Conservation (phyloP, 92 coral and sea anemone genomes). For the Porites lobata region DNA sequence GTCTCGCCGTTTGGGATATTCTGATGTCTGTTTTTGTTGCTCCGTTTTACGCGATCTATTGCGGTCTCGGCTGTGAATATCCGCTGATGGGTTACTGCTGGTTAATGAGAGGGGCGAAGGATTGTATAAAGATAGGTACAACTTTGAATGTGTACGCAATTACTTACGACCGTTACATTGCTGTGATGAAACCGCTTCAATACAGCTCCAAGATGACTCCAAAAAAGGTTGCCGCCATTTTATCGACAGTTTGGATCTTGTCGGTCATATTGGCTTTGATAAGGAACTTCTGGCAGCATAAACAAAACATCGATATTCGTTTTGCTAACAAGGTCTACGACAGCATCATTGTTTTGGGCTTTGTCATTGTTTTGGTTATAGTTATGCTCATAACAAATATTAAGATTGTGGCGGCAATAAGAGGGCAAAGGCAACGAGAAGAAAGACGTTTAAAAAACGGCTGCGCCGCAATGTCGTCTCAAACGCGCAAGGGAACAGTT, state of each 20-base stretch:
- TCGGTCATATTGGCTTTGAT: constrained; percentile 62
- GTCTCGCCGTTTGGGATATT: constrained; percentile 65
- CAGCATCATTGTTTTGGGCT: constrained; percentile 28
- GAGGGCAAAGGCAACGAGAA: constrained; percentile 29
- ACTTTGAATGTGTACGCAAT: constrained; percentile 68
- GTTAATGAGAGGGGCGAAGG: constrained; percentile 71
- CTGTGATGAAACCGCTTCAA: constrained; percentile 61
- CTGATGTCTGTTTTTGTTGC: constrained; percentile 61
- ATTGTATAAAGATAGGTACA: constrained; percentile 54
- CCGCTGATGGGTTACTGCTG: constrained; percentile 46
- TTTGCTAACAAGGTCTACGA: constrained; percentile 36
- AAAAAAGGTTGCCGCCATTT: constrained; percentile 41
- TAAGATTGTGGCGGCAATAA: constrained; percentile 32
- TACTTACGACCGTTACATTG: constrained; percentile 71
- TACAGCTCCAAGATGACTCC: constrained; percentile 59
- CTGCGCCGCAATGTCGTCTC: background rate
- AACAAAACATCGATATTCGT: background rate
- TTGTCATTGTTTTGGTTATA: constrained; percentile 14
- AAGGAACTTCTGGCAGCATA: constrained; percentile 74
- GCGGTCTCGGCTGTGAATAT: constrained; percentile 56
- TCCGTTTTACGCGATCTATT: constrained; percentile 65
- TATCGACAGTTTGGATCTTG: constrained; percentile 55
- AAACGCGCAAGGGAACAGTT: constrained; percentile 50
- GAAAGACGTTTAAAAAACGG: background rate
- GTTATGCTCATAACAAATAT: constrained; percentile 30